Percentiles rank a stretch among this genome's conserved stretches.
These are phyloP conservation scores for Stigmatopora argus DNA, from an alignment of 2,113 vertebrate genomes.

Conservation along the genomic window DNA sequence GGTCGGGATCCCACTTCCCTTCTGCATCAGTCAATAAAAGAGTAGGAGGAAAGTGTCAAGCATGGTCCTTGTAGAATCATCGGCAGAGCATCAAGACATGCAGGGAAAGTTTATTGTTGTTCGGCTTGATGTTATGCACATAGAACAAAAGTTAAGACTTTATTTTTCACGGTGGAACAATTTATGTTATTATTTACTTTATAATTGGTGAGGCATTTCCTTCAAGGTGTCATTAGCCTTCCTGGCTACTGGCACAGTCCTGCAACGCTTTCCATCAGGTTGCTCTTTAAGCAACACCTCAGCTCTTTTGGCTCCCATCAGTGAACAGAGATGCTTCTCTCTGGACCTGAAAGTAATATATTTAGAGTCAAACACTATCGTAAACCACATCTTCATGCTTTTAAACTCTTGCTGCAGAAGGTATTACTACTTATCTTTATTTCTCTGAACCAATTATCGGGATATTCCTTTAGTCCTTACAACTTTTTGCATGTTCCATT, in stretches of 20 bases:
- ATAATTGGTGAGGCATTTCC: conserved; percentile 47
- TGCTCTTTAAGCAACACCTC: conserved; percentile 50
- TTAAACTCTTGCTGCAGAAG: conserved; percentile 41
- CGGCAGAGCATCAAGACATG: conserved; percentile 29
- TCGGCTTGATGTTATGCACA: conserved; percentile 28
- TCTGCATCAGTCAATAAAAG: conserved; percentile 66
- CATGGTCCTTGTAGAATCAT: conserved; percentile 60
- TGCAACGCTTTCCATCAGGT: conserved; percentile 32
- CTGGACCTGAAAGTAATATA: conserved; percentile 44
- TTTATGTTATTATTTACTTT: conserved; percentile 48
- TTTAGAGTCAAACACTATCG: conserved; percentile 33
- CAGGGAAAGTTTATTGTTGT: conserved; percentile 37
- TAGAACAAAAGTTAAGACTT: conserved; percentile 25
- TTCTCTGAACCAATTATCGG: conserved; percentile 45
- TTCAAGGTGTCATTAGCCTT: conserved; percentile 51
- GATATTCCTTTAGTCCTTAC: not conserved
- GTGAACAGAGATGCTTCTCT: conserved; percentile 37
- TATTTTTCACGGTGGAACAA: conserved; percentile 33
- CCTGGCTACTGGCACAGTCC: conserved; percentile 33
- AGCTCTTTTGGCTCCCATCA: conserved; percentile 42
- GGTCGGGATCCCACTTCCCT: conserved; percentile 65
- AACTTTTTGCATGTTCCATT: conserved; percentile 13
- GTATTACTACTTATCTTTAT: conserved; percentile 36
- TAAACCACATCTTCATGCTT: conserved; percentile 46
- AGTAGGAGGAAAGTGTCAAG: conserved; percentile 47